phyloP scores from a whole-genome alignment of 2,888 invertebrate species.

The Stenodema calcarata region DNA sequence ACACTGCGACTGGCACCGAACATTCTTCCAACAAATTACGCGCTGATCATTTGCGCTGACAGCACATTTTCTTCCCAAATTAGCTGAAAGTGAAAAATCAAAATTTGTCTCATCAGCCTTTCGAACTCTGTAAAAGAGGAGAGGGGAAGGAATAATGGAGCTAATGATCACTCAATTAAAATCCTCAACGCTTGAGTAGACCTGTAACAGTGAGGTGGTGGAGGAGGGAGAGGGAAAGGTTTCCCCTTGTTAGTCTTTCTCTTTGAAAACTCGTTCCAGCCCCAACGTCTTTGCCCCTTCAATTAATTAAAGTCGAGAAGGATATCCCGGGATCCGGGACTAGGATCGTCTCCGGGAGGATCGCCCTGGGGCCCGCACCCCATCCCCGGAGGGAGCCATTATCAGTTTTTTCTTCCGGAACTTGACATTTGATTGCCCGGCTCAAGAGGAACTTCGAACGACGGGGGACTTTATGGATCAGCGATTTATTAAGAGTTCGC shows the following conservation, averaged over 20 bases:
- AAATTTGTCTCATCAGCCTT: slow-evolving; percentile 31
- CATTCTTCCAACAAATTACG: no score
- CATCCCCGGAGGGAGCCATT: neutral
- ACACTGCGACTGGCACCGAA: no score
- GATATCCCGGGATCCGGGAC: neutral
- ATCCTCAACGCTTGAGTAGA: slow-evolving; percentile 43
- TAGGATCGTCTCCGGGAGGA: neutral
- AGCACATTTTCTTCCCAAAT: no score
- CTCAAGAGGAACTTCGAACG: neutral
- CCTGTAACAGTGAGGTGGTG: neutral
- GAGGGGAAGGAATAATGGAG: neutral
- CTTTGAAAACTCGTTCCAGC: slow-evolving; percentile 23
- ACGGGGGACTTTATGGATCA: slow-evolving; percentile 17
- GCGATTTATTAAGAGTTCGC: slow-evolving; percentile 6
- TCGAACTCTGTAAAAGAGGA: neutral
- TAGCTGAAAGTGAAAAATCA: neutral
- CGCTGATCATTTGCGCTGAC: no score
- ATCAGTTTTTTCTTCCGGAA: slow-evolving; percentile 7
- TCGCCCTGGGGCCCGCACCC: neutral
- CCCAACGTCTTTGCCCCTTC: neutral
- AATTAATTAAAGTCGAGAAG: slow-evolving; percentile 31
- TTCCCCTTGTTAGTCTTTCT: slow-evolving; percentile 37
- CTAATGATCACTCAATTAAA: slow-evolving; percentile 48
- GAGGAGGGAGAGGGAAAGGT: neutral
- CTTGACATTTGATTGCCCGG: slow-evolving; percentile 15